Base-by-base conservation (phyloP, 2,888 invertebrate species). In the Pristionchus mayeri region DNA sequence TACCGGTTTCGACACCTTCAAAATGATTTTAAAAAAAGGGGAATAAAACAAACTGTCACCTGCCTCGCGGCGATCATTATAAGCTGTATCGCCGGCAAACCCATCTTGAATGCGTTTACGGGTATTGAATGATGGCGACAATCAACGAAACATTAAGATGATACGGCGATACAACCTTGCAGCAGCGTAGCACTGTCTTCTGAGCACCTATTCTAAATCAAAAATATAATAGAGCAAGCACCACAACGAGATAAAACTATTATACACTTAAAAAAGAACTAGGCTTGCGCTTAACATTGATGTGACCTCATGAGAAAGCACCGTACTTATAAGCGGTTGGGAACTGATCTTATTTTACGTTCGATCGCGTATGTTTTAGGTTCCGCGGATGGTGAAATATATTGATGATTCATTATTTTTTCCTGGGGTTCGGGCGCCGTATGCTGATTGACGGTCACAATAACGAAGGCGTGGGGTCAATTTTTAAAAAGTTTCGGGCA, bases 61-160 rank as follows among this genome's bases (percentile, higher is more conserved):
- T 92, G 92, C 85, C 92, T 85, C 6, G 91, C 92, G 78, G 90
- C 89, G 84, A 92, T 92, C 90, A 92, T 89, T 71, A 91, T 87
- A 24, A 92, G 88, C 87, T 92, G 92, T 79, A 92, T 87, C 89
- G 90, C 90, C 9, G 92, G 92, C 52, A 92, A 88, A 40, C 92
- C 92, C 92, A 92, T 92, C 50, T 75, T 88, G 37, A 37, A 21
- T 67, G n/a, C n/a, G 67, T 37, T 37, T n/a, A 21, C 37, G 67
- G 67, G n/a, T 16, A n/a, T 30, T 6, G 67, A 37, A 67, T 11
- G 67, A 30, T 37, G n/a, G n/a, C 40, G 21, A 67, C 37, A 67
- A 40, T 67, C 40, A 67, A 21, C 4, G 37, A 18, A 18, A 37
- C n/a, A 3, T 18, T 21, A 40, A 40, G 67, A 34, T 67, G 37